Conservation (phyloP, 2,888 invertebrate genomes). For the Frankliniella fusca region DNA sequence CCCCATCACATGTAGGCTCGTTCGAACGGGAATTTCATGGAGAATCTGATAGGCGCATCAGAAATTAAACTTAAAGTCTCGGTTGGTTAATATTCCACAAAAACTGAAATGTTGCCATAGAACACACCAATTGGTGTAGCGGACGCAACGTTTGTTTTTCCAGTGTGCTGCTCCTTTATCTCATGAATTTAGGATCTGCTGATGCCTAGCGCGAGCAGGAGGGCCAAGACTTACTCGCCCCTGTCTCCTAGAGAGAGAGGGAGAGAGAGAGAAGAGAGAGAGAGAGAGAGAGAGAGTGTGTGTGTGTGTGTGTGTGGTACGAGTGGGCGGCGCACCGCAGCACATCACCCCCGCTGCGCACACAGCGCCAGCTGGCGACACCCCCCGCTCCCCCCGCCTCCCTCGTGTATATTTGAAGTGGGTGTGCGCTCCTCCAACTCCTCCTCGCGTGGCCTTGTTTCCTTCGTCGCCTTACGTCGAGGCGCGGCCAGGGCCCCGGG, state of each 20-base stretch:
- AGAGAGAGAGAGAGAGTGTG: too few species aligned
- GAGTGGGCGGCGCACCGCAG: neutral
- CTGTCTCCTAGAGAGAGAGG: neutral
- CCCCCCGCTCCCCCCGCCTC: neutral
- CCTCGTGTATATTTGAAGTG: slow-evolving; percentile 14
- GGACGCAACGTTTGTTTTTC: too few species aligned
- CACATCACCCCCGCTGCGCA: neutral
- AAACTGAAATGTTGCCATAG: too few species aligned
- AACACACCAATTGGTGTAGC: too few species aligned
- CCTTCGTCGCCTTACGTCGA: slow-evolving; percentile 3
- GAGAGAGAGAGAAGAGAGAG: too few species aligned
- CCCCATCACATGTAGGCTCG: too few species aligned
- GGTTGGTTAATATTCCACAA: too few species aligned
- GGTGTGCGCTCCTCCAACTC: neutral
- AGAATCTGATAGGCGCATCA: too few species aligned
- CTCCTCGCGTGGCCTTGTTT: neutral
- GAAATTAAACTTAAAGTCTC: too few species aligned
- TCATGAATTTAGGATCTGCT: slow-evolving; percentile 19
- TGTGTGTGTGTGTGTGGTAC: too few species aligned
- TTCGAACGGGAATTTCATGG: too few species aligned
- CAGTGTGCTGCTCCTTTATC: slow-evolving; percentile 9
- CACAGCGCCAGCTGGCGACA: slow-evolving; percentile 1
- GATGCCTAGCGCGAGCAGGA: neutral
- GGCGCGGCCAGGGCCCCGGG: too few species aligned
- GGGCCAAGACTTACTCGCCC: neutral